Base-by-base conservation (phyloP, 2,113 vertebrate genomes). In the Picathartes gymnocephalus region DNA sequence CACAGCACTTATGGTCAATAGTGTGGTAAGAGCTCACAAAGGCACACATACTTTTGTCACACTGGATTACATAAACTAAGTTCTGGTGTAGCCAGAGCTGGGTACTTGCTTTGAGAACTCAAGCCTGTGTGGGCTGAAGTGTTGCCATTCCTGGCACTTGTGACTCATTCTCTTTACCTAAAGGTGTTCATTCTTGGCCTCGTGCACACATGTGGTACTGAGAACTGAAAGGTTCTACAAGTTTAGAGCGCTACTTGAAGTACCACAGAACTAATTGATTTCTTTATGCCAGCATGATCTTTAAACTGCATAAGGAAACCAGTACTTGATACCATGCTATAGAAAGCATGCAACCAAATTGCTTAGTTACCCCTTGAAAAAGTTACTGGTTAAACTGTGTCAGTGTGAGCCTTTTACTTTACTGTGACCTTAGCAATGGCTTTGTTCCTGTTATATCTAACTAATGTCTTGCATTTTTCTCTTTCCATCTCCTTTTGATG, bases 401-500 rank as follows among this genome's bases (percentile, higher is more conserved):
- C 47, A 9, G 24, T 82, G 96, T 97, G 97, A 97, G 96, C 66
- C 92, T 93, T 86, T 97, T 95, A 96, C 97, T 96, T 93, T 27
- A 83, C 96, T 96, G 82, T 95, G 94, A 93, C 95, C 66, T 87
- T 72, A 86, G 88, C 62, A 48, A 50, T 48, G 16, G 19, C 37
- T 66, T 62, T 81, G 64, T 72, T 95, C 68, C 70, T 68, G n/a
- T 84, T 94, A 73, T 47, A 89, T 91, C 93, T 97, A 89, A 98
- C 94, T 98, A 97, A 97, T 80, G 37, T 94, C 95, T 96, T 97
- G 96, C 96, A 88, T 96, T 97, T 92, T 86, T 70, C 62, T 97
- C 90, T 97, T 97, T 98, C 93, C 85, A n/a, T 86, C 96, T 97
- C 93, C 93, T 95, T 94, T 92, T 97, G 94, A 95, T 95, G 94